These are phyloP conservation scores for Scelioninae gen. 1 DNA, from an alignment of 2,888 invertebrate genomes.

Conservation along the genomic window DNA sequence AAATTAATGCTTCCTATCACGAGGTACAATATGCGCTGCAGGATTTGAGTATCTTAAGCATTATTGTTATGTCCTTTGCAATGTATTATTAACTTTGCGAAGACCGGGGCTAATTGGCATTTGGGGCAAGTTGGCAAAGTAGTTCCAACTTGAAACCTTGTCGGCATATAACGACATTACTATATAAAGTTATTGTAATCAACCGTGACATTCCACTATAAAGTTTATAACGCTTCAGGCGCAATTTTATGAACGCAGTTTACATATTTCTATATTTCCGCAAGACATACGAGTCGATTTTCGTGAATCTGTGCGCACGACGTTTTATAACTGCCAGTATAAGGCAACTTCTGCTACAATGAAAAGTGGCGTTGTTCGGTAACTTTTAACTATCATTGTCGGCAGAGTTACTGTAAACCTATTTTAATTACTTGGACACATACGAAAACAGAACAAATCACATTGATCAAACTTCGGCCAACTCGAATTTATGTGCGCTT, in stretches of 20 bases:
- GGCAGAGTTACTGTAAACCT: conserved; percentile 41
- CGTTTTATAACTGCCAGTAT: conserved; percentile 33
- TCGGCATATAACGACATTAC: conserved; percentile 63
- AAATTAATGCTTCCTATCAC: conserved; percentile 50
- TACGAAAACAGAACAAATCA: conserved; percentile 46
- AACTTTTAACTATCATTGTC: conserved; percentile 53
- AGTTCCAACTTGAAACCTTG: conserved; percentile 58
- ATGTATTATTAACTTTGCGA: conserved; percentile 67
- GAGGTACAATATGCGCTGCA: conserved; percentile 33
- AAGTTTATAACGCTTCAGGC: conserved; percentile 49
- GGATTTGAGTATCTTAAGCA: conserved; percentile 63
- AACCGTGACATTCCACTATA: conserved; percentile 61
- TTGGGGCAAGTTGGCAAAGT: conserved; percentile 60
- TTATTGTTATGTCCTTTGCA: conserved; percentile 67
- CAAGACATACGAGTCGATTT: conserved; percentile 38
- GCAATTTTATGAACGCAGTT: conserved; percentile 55
- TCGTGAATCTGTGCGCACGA: conserved; percentile 11
- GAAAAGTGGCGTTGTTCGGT: conserved; percentile 36
- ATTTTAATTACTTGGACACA: conserved; percentile 58
- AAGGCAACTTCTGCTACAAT: conserved; percentile 35
- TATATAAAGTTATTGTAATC: conserved; percentile 67
- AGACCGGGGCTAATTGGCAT: conserved; percentile 65
- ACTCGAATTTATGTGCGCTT: conserved; percentile 38
- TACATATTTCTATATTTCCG: conserved; percentile 57
- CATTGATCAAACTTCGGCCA: conserved; percentile 58